phyloP scores from a whole-genome alignment of 2,113 vertebrate genomes.

The Grantiella picta region DNA sequence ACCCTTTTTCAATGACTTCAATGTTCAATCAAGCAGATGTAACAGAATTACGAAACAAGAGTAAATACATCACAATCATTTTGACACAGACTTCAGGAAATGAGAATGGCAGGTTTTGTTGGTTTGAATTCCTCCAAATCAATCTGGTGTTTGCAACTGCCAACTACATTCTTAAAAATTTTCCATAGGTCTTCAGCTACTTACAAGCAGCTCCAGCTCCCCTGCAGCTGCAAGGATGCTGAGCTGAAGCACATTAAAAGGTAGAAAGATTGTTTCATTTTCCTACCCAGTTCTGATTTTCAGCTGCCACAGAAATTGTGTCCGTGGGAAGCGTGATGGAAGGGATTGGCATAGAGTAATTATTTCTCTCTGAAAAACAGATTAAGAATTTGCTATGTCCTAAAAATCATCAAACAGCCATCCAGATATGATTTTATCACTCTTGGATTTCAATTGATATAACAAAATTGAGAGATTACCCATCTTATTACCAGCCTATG shows the following conservation, averaged over 20 bases:
- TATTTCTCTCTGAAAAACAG: neutral
- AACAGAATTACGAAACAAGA: conserved; percentile 16
- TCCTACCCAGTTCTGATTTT: neutral
- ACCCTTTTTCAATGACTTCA: neutral
- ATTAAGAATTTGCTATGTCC: neutral
- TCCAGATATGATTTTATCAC: neutral
- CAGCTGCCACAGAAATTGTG: neutral
- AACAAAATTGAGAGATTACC: neutral
- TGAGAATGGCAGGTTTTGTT: neutral
- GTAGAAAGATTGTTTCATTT: neutral
- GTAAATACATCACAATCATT: neutral
- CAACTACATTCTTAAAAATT: neutral
- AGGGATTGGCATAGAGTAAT: neutral
- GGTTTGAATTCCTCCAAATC: neutral
- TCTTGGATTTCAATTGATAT: neutral
- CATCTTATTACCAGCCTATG: neutral
- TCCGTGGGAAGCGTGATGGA: neutral
- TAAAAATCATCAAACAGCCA: neutral
- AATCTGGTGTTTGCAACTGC: neutral
- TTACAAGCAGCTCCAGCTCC: neutral
- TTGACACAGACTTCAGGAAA: neutral
- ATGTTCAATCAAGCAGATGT: neutral
- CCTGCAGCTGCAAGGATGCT: neutral
- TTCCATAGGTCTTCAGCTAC: neutral
- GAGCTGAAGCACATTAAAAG: neutral